Evolutionary conservation across 2,113 vertebrate genomes (phyloP), one percentile per base, ranked within the genome.

Genomic region (Stegastes partitus): DNA sequence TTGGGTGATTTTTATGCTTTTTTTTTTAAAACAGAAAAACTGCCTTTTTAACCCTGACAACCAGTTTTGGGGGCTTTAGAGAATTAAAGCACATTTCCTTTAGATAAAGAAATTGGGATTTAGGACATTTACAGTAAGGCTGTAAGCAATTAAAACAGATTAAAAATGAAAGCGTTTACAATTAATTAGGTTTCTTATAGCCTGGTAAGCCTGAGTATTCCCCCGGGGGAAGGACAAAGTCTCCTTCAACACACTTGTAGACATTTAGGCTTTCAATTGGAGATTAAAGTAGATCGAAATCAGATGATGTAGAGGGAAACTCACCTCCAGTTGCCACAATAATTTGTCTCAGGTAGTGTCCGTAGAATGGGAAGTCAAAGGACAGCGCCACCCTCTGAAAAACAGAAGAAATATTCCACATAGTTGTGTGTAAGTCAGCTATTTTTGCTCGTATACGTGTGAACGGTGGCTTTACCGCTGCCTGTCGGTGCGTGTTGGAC

Each of bases 321-420:
- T 82, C 87, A 98, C 97, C 98, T 74, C 97, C 98, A 0, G 97
- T 99, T 49, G 97, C 97, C 89, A 99, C 95, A 84, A 96, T 97
- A 85, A 99, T 95, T 92, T 98, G 97, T 77, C 96, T 95, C 89
- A 99, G 84, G 90, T 92, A 75, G 93, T 99, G 97, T 65, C 98
- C 98, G 0, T 98, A 99, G 93, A 98, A 99, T 50, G 97, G 97
- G 87, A 99, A 99, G 78, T 98, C 96, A 51, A 99, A 99, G 45
- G 97, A 97, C 54, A 99, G 94, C 11, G 95, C 86, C 71, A 98
- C 94, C 81, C 96, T 95, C 97, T 98, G 83, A 26, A 49, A 74
- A 76, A 71, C 72, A 54, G n/a, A 68, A 51, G 26, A 66, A n/a
- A 63, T 6, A 42, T 73, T 50, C 75, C 18, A 63, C 25, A 25